Conservation (phyloP, 1,140 invertebrate species). For the Dufourea novaeangliae region DNA sequence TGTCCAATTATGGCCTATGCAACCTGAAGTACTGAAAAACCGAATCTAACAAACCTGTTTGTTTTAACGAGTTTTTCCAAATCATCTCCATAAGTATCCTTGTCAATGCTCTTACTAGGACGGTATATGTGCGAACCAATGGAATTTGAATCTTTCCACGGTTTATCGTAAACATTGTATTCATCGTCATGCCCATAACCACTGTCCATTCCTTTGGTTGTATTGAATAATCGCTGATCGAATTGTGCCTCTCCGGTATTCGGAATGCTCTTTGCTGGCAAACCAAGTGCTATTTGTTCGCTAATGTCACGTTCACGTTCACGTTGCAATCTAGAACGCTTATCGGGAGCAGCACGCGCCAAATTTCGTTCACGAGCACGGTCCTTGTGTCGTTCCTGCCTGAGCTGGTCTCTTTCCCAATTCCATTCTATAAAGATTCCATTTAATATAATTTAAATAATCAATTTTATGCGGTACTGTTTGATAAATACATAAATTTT, state of each 20-base stretch:
- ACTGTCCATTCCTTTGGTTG: conserved; percentile 96
- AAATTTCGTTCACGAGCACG: conserved; percentile 96
- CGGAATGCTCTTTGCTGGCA: conserved; percentile 91
- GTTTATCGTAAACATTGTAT: conserved; percentile 99
- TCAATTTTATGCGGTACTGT: no score
- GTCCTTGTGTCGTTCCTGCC: conserved; percentile 95
- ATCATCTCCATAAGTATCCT: conserved; percentile 95
- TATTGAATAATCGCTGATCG: conserved; percentile 98
- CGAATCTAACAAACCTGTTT: conserved; percentile 86
- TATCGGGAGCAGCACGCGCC: conserved; percentile 96
- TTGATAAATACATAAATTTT: background rate
- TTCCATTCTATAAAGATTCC: background rate
- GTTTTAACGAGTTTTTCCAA: conserved; percentile 92
- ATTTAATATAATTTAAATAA: background rate
- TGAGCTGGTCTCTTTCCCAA: conserved; percentile 93
- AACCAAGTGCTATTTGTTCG: conserved; percentile 98
- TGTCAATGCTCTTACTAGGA: conserved; percentile 93
- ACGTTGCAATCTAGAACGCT: conserved; percentile 92
- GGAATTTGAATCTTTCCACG: conserved; percentile 92
- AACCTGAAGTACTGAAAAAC: background rate
- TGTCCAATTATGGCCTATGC: no score
- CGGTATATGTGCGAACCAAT: conserved; percentile 96
- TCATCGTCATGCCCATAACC: conserved; percentile 99
- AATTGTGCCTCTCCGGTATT: conserved; percentile 92
- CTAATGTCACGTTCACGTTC: conserved; percentile 98